Percentiles rank a stretch among this genome's conserved stretches.
These are phyloP conservation scores for Oscheius sp. DNA, from an alignment of 2,888 invertebrate genomes.

Conservation along the genomic window DNA sequence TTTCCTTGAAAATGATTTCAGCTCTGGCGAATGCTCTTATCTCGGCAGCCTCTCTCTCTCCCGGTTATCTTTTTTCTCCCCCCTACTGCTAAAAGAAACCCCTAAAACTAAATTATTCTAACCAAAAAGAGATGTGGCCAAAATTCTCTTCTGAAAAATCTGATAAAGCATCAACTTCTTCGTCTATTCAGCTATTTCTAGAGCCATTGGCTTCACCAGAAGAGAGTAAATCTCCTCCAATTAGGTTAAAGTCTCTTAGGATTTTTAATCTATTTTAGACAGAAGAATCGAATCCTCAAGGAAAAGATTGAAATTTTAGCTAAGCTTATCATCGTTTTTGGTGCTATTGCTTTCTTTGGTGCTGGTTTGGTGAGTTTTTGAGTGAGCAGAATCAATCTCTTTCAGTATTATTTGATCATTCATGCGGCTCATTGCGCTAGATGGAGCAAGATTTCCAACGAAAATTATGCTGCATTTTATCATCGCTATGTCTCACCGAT, in stretches of 20 bases:
- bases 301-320: not conserved
- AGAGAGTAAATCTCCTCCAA: not conserved
- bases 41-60: not conserved
- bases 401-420: conserved; percentile 6
- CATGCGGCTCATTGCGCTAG: conserved; percentile 7
- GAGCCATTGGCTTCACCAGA: not conserved
- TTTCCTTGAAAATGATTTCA: no score
- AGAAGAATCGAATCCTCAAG: no score
- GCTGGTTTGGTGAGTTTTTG: not conserved
- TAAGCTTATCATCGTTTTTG: not conserved
- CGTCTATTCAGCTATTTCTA: not conserved
- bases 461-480: not conserved
- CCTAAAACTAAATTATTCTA: not conserved
- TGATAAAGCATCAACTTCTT: conserved; percentile 6
- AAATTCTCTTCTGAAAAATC: conserved; percentile 4
- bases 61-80: not conserved
- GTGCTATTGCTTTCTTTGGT: not conserved
- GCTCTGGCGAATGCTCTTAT: no score
- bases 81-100: not conserved
- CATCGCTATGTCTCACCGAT: not conserved
- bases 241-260: not conserved
- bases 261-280: not conserved
- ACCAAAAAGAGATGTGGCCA: conserved; percentile 15
- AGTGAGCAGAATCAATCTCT: not conserved
- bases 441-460: not conserved